Evolutionary conservation across 1,140 invertebrate species (phyloP), one percentile per base, ranked within the genome.

Genomic region (Drosophila hydei): DNA sequence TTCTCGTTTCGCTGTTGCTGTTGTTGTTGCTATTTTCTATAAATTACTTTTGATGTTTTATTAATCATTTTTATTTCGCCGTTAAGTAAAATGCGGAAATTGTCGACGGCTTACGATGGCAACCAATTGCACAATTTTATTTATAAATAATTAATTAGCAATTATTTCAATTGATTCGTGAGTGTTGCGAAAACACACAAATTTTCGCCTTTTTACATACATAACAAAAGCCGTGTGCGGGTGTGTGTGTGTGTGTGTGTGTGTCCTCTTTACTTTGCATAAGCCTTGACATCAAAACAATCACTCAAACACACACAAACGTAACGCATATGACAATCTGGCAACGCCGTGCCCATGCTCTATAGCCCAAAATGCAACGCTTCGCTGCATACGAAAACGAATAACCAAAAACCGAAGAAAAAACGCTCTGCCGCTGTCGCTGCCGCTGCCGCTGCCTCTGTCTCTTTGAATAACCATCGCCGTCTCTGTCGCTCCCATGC

Each of bases 281-380:
- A 51, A 30, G 61, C 83, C 83, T 87, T 87, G 83, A 76, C 83
- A 87, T 76, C 45, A 83, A 88, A 87, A 72, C 73, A 70, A 59
- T 51, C 50, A 45, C 45, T 36, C 42, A 23, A 16, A 50, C 27
- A 58, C 9, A 38, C n/a, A 65, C 25, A 67, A 55, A 62, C 52
- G 80, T 87, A 63, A 75, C 74, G 83, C 68, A 78, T 88, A 88
- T 77, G 59, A 16, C 74, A 43, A 63, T 87, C 83, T 88, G 81
- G 83, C 83, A 87, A 81, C 81, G 43, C 78, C 18, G 45, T 63
- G 55, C 68, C 43, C 75, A 65, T 48, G 36, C 45, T 40, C 60
- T 40, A 60, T 58, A 58, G 70, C 73, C 79, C 72, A 88, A 88
- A 88, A 88, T 88, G 83, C 75, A 88, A 88, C 83, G 83, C 83